These are phyloP conservation scores for Hylaea fasciaria DNA, from an alignment of 2,888 invertebrate genomes.

Conservation along the genomic window DNA sequence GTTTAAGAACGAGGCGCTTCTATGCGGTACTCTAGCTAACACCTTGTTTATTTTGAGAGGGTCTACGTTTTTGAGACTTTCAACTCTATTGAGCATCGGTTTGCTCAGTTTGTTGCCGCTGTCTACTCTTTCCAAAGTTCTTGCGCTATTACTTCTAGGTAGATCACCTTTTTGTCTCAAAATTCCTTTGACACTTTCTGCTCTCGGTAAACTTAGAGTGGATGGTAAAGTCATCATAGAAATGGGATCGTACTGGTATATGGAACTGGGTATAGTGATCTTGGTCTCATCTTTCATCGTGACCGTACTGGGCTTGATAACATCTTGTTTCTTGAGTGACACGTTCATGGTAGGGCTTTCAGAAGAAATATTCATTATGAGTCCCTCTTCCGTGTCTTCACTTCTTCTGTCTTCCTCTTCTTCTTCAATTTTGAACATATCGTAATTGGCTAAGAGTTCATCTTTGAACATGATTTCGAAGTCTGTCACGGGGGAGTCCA, in stretches of 20 bases:
- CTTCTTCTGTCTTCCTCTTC: constrained; percentile 76
- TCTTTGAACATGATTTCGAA: constrained; percentile 84
- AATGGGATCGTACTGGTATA: constrained; percentile 75
- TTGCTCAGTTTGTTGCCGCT: constrained; percentile 59
- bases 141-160: constrained; percentile 72
- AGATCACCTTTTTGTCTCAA: constrained; percentile 61
- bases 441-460: constrained; percentile 69
- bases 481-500: constrained; percentile 79
- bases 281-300: constrained; percentile 78
- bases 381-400: constrained; percentile 73
- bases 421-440: constrained; percentile 81
- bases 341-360: constrained; percentile 67
- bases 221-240: constrained; percentile 68
- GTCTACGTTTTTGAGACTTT: constrained; percentile 76
- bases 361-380: constrained; percentile 64
- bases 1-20: constrained; percentile 80
- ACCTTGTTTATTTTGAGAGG: constrained; percentile 75
- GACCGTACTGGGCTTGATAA: constrained; percentile 75
- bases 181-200: constrained; percentile 78
- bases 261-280: constrained; percentile 69
- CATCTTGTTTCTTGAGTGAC: constrained; percentile 71
- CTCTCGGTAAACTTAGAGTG: constrained; percentile 67
- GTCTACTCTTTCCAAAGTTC: constrained; percentile 69
- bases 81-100: constrained; percentile 71
- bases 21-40: constrained; percentile 73